phyloP scores from a whole-genome alignment of 2,797 vertebrate genomes.

The Thripadectes ignobilis region DNA sequence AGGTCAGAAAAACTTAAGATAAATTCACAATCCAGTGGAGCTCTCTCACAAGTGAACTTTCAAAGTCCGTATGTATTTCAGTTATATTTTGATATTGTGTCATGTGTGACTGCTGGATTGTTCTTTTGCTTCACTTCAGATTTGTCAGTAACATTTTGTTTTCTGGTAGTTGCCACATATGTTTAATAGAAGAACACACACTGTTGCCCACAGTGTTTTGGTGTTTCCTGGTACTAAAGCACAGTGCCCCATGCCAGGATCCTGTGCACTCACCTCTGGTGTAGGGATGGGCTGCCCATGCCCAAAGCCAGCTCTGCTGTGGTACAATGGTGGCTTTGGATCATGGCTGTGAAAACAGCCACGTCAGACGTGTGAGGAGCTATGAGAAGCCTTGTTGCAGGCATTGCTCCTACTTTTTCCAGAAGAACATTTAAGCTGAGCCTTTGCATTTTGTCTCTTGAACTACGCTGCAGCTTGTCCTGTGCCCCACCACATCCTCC shows the following conservation, averaged over 20 bases:
- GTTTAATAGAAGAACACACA: not conserved
- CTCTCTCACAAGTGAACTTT: not conserved
- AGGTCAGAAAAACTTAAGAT: not conserved
- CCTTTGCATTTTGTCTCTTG: not conserved
- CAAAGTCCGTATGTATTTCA: not conserved
- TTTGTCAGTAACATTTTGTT: not conserved
- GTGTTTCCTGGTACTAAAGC: not conserved
- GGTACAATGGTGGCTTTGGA: not conserved
- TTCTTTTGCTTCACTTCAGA: not conserved
- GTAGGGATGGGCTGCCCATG: rapidly evolving
- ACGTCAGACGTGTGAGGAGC: not conserved
- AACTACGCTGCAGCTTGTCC: not conserved
- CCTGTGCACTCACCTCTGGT: not conserved
- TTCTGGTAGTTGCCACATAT: not conserved
- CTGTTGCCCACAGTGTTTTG: rapidly evolving
- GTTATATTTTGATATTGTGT: not conserved
- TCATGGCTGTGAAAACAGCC: not conserved
- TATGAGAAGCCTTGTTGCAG: not conserved
- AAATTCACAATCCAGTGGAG: not conserved
- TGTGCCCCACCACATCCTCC: not conserved
- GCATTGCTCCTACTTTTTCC: not conserved
- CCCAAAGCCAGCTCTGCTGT: not conserved
- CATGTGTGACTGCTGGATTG: not conserved
- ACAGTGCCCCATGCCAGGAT: rapidly evolving
- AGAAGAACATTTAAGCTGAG: not conserved